Percentiles rank a stretch among this genome's conserved stretches.
Evolutionary conservation across 2,888 invertebrate species (phyloP).

Genomic region (Xanthorhoe designata): DNA sequence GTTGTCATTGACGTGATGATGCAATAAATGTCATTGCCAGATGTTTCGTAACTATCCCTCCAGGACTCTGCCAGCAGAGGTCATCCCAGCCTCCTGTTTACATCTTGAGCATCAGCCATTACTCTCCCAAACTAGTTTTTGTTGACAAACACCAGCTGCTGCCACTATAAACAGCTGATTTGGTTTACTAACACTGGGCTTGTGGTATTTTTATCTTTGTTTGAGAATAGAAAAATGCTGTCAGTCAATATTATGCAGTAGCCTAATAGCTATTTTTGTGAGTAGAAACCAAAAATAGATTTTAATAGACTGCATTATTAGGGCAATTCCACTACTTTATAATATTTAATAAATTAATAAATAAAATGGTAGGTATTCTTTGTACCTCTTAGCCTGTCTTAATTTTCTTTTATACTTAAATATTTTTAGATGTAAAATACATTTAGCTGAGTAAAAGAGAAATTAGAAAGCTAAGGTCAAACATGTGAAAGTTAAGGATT

Average conservation of each 20-base stretch:
- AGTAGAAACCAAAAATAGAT: neutral
- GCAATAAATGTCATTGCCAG: slow-evolving; percentile 77
- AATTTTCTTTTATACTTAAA: neutral
- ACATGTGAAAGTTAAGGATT: slow-evolving; percentile 9
- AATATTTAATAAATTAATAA: no score
- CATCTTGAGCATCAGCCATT: slow-evolving; percentile 57
- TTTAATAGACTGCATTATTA: neutral
- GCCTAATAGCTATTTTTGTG: neutral
- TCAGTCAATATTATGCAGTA: neutral
- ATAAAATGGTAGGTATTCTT: no score
- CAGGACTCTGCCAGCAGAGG: slow-evolving; percentile 33
- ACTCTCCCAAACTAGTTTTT: slow-evolving; percentile 34
- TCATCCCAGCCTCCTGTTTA: slow-evolving; percentile 8
- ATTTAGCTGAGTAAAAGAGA: neutral
- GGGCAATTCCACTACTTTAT: no score
- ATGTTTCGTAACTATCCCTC: slow-evolving; percentile 65
- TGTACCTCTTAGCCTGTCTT: no score
- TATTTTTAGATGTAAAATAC: neutral
- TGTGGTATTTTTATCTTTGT: slow-evolving; percentile 6
- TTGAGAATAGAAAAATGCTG: neutral
- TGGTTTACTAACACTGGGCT: slow-evolving; percentile 23
- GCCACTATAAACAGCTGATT: slow-evolving; percentile 39
- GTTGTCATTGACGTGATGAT: slow-evolving; percentile 64
- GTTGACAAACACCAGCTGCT: slow-evolving; percentile 45
- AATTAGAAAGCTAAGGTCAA: slow-evolving; percentile 7